These are phyloP conservation scores for Candidula unifasciata DNA, from an alignment of 2,888 invertebrate genomes.

Conservation along the genomic window DNA sequence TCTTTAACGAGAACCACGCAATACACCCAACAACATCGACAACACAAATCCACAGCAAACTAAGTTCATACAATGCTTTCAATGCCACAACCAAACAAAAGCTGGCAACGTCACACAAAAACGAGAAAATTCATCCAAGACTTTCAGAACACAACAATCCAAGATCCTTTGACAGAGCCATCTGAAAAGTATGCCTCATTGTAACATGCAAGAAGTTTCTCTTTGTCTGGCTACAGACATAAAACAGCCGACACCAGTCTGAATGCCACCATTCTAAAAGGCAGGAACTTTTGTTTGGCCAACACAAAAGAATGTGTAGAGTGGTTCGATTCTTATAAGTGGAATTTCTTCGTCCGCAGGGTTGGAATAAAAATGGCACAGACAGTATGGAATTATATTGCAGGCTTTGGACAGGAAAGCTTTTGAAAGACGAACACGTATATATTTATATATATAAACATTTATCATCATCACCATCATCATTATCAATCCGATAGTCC, in stretches of 20 bases:
- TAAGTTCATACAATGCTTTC: background rate
- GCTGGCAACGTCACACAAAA: too few relatives aligned
- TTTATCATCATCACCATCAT: too few relatives aligned
- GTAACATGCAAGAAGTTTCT: background rate
- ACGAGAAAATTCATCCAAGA: background rate
- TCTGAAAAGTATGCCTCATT: constrained; percentile 8
- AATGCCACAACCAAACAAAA: background rate
- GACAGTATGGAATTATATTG: too few relatives aligned
- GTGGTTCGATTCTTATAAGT: background rate
- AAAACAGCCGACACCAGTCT: background rate
- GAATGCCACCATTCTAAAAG: background rate
- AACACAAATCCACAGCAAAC: background rate
- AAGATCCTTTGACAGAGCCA: background rate
- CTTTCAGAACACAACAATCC: background rate
- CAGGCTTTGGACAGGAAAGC: too few relatives aligned
- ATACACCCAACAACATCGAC: background rate
- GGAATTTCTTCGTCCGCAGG: too few relatives aligned
- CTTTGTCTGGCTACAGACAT: background rate
- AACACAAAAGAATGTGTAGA: background rate
- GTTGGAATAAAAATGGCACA: too few relatives aligned
- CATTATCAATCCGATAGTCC: too few relatives aligned
- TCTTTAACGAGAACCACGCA: background rate
- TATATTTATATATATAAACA: too few relatives aligned
- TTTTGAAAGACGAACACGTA: too few relatives aligned
- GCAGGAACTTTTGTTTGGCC: constrained; percentile 10